phyloP scores from a whole-genome alignment of 2,888 invertebrate genomes.

The Hylaea fasciaria region DNA sequence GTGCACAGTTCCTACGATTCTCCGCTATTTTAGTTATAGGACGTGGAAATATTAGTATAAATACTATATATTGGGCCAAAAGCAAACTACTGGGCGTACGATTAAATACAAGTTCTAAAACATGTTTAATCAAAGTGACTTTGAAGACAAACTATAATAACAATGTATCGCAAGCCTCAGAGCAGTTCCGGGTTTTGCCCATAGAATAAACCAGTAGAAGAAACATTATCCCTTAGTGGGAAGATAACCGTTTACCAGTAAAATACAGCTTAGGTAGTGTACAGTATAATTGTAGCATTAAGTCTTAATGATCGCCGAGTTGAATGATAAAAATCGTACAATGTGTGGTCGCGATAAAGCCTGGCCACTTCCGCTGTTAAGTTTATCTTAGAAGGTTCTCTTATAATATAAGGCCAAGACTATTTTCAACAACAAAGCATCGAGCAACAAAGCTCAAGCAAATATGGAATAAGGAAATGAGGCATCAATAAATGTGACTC shows the following conservation, averaged over 20 bases:
- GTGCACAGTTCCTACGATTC: too few relatives aligned
- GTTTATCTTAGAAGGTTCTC: slow-evolving; percentile 17
- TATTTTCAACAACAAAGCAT: slow-evolving; percentile 25
- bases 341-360: slow-evolving; percentile 19
- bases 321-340: slow-evolving; percentile 30
- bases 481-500: slow-evolving; percentile 18
- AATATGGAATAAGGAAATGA: slow-evolving; percentile 26
- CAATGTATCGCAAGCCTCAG: not conserved
- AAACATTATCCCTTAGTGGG: not conserved
- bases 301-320: slow-evolving; percentile 21
- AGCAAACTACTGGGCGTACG: too few relatives aligned
- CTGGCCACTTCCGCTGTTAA: slow-evolving; percentile 17
- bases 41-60: too few relatives aligned
- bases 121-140: too few relatives aligned
- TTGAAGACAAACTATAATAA: not conserved
- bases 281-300: slow-evolving; percentile 20
- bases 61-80: too few relatives aligned
- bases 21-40: too few relatives aligned
- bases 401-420: slow-evolving; percentile 9
- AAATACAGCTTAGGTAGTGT: slow-evolving; percentile 11
- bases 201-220: not conserved
- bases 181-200: not conserved
- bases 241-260: slow-evolving; percentile 10
- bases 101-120: too few relatives aligned
- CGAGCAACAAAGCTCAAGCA: slow-evolving; percentile 23